Evolutionary conservation across 2,888 invertebrate genomes (phyloP), one percentile per base, ranked within the genome.

Genomic region (Tetragnatha montana): DNA sequence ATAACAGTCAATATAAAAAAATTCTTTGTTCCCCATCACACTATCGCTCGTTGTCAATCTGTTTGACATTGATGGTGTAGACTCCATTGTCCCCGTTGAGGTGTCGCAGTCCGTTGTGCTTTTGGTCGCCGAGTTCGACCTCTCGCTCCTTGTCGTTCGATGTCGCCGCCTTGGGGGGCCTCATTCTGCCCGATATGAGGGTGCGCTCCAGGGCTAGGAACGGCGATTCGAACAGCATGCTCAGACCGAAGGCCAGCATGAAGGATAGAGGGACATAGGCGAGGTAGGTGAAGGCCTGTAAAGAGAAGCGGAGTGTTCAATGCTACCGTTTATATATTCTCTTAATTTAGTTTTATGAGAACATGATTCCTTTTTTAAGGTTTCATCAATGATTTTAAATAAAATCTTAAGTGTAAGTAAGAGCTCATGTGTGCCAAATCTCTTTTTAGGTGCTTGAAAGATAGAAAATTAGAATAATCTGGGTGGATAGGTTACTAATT

Each of bases 171-270:
- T n/a, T 68, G 7, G 7, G 22, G 17, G 75, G 51, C 1, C 47
- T 21, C 21, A 47, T 51, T 17, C 21, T 74, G 21, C 51, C 2
- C 3, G 83, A 80, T 8, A 90, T 73, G 14, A 90, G 14, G 19
- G 87, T 75, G 22, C 87, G 87, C 22, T 90, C 90, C 19, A 90
- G 12, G 8, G 83, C 87, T 87, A 90, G 87, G 47, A 90, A 90
- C 0, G 90, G 90, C 0, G 87, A 81, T 69, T 90, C 90, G 49
- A 87, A 90, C 47, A 90, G 47, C 17, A 87, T 68, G n/a, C 90
- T 90, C 10, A 87, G 17, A 2, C 17, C 60, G 47, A 50, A 90
- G 10, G 90, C 90, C 1, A 17, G 19, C 0, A 87, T 79, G 71
- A 83, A 90, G 12, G 82, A 49, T 12, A 81, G 10, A 0, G 87